Evolutionary conservation across 2,797 vertebrate genomes (phyloP), one percentile per base, ranked within the genome.

Genomic region (Lithobates pipiens): DNA sequence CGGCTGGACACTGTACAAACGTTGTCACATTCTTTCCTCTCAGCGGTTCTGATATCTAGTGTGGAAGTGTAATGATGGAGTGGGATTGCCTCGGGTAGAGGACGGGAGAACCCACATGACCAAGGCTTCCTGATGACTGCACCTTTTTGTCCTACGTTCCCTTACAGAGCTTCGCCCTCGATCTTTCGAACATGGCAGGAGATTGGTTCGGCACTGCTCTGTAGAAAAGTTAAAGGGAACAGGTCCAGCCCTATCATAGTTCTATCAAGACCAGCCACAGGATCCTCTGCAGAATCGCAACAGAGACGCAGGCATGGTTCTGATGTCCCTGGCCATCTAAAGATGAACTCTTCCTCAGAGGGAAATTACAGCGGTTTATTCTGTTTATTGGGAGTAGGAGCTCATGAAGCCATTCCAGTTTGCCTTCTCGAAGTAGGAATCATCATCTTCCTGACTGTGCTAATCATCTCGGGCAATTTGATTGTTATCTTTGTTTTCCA

Each of bases 401-500:
- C 97, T 92, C 95, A 96, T 78, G 95, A 97, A 88, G 92, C 93
- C 86, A 93, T 97, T 89, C 92, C 94, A 90, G 95, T 97, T 92
- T 99, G 98, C 93, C 93, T 98, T 61, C 93, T 99, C 88, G 98
- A 99, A 94, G 96, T 97, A 68, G 92, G 96, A 0, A 89, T 99
- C 88, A 97, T 99, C 82, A 95, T 98, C 36, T 97, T 99, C 88
- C 96, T 99, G 72, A 97, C 97, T 57, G 93, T 97, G 88, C 95
- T 99, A 82, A 99, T 99, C 88, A 97, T 99, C 93, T 96, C 94
- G 0, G 98, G 98, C 27, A 99, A 99, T 92, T 91, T 99, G 82
- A 95, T 99, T 85, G 98, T 99, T 84, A 99, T 99, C 89, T 97
- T 98, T 88, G 98, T 99, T 73, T 99, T 99, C 93, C 98, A 99